phyloP scores from a whole-genome alignment of 2,888 invertebrate genomes.

The Leptopilina syphax region DNA sequence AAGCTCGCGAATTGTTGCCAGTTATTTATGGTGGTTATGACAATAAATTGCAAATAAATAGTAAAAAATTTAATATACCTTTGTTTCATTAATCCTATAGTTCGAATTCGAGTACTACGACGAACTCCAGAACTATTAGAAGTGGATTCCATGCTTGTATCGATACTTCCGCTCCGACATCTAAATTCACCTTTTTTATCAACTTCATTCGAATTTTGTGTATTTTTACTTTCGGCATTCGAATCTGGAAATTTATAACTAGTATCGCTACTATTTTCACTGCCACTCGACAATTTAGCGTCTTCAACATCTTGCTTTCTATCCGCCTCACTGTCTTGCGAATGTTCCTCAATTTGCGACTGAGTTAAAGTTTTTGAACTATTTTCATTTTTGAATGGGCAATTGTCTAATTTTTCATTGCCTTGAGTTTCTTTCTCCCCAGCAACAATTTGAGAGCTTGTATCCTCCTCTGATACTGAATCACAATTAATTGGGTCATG shows the following conservation, averaged over 20 bases:
- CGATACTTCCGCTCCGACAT: conserved; percentile 73
- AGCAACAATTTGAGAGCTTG: not conserved
- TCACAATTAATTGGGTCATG: conserved; percentile 28
- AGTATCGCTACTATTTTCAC: conserved; percentile 81
- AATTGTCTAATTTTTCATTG: conserved; percentile 50
- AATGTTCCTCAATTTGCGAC: conserved; percentile 62
- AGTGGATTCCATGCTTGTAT: conserved; percentile 75
- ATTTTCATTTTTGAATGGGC: conserved; percentile 50
- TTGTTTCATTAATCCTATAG: conserved; percentile 84
- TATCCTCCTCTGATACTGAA: conserved; percentile 43
- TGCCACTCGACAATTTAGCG: conserved; percentile 68
- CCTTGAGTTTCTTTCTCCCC: not conserved
- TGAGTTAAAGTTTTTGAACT: conserved; percentile 50
- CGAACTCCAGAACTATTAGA: conserved; percentile 79
- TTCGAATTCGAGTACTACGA: conserved; percentile 86
- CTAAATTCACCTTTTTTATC: conserved; percentile 71
- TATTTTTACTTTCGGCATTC: conserved; percentile 58
- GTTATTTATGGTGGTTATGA: too few relatives aligned
- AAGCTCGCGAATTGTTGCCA: too few relatives aligned
- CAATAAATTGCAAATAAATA: too few relatives aligned
- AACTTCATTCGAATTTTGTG: conserved; percentile 57
- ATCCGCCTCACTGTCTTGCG: conserved; percentile 69
- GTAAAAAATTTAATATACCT: conserved; percentile 72
- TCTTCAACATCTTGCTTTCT: conserved; percentile 71
- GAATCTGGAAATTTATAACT: conserved; percentile 66